Evolutionary conservation across 2,888 invertebrate genomes (phyloP).

Genomic region (Autographa gamma): DNA sequence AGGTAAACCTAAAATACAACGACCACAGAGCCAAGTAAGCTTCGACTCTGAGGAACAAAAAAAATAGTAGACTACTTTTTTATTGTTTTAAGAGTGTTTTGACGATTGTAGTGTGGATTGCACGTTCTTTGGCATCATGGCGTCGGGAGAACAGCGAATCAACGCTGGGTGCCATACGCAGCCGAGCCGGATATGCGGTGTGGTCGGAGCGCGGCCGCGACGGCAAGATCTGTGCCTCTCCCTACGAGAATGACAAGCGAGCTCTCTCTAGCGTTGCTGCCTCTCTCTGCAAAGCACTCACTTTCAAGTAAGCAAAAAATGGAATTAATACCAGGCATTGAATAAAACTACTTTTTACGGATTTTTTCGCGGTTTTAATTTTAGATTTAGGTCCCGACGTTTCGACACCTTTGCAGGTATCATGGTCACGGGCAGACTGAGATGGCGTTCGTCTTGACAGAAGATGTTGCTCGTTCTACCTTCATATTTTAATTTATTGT

Average conservation of each 20-base stretch:
- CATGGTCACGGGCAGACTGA: too few relatives aligned
- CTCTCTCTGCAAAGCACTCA: conserved; percentile 93
- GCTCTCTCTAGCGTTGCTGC: conserved; percentile 92
- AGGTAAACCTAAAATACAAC: too few relatives aligned
- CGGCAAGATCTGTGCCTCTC: conserved; percentile 95
- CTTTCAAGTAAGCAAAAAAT: conserved; percentile 90
- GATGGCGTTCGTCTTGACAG: too few relatives aligned
- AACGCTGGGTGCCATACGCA: conserved; percentile 92
- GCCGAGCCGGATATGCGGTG: conserved; percentile 94
- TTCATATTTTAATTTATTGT: too few relatives aligned
- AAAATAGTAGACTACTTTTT: background rate
- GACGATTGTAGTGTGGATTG: conserved; percentile 91
- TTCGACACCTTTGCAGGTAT: too few relatives aligned
- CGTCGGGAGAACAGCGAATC: conserved; percentile 90
- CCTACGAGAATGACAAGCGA: conserved; percentile 90
- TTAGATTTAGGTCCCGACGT: too few relatives aligned
- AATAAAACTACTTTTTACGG: too few relatives aligned
- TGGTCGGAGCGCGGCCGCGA: conserved; percentile 95
- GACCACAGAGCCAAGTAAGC: too few relatives aligned
- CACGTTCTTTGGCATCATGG: conserved; percentile 91
- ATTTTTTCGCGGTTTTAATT: too few relatives aligned
- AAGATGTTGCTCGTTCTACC: too few relatives aligned
- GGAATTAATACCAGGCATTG: background rate
- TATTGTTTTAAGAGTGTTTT: background rate
- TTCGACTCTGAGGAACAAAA: too few relatives aligned